These are phyloP conservation scores for Esox lucius DNA, from an alignment of 2,797 vertebrate genomes.

Conservation along the genomic window DNA sequence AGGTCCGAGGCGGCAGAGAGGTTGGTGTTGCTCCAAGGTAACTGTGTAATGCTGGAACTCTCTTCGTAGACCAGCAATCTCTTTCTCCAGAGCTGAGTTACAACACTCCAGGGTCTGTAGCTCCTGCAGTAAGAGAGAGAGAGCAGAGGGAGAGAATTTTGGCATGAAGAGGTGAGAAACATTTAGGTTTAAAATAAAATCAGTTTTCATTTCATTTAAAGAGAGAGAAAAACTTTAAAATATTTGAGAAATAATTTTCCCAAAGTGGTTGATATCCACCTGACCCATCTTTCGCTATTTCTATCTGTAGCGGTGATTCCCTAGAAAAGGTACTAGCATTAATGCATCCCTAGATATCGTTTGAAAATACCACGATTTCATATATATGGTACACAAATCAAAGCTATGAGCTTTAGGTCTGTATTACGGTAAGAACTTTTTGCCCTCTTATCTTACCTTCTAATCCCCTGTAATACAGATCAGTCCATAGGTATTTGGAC, in stretches of 20 bases:
- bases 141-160: background rate
- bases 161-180: background rate
- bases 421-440: too few relatives aligned
- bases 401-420: too few relatives aligned
- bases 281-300: too few relatives aligned
- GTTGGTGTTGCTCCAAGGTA: conserved; percentile 59
- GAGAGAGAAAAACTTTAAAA: conserved; percentile 28
- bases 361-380: too few relatives aligned
- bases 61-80: conserved; percentile 61
- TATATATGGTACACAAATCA: too few relatives aligned
- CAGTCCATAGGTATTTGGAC: too few relatives aligned
- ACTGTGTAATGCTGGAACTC: conserved; percentile 48
- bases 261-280: too few relatives aligned
- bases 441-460: too few relatives aligned
- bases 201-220: background rate
- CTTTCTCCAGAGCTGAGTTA: conserved; percentile 64
- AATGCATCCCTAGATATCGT: too few relatives aligned
- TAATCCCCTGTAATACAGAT: too few relatives aligned
- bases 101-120: conserved; percentile 68
- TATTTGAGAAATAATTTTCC: background rate
- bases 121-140: conserved; percentile 59
- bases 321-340: too few relatives aligned
- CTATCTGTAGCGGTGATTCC: too few relatives aligned
- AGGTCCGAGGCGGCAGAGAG: conserved; percentile 54
- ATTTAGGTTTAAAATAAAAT: background rate